Evolutionary conservation across 2,888 invertebrate species (phyloP), one percentile per base, ranked within the genome.

Genomic region (Gymnosoma rotundatum): DNA sequence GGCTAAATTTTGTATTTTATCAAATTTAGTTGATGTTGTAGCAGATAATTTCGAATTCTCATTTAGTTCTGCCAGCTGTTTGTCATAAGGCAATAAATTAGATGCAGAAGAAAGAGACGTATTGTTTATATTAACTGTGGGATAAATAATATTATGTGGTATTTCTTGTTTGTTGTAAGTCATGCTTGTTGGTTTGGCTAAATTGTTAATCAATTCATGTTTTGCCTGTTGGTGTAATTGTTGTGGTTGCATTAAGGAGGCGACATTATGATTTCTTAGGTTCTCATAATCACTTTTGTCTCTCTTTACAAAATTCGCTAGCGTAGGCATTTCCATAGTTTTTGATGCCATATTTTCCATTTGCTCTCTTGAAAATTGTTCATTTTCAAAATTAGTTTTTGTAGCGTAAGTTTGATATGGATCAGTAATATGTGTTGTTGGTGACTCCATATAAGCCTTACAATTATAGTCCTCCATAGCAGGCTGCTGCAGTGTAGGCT

Each of bases 21-120:
- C 90, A 89, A 89, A 88, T 86, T 88, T 87, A 88, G 88, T 87
- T 85, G 90, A 54, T 83, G 67, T 14, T 83, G 67, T 16, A 18
- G 72, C n/a, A 8, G 75, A 69, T 72, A 75, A 21, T 72, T 75
- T 66, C n/a, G 78, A 25, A 63, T 64, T 45, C 58, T 75, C 25
- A 16, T 70, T 56, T 6, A 64, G 16, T 16, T 78, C 83, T 66
- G 63, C 12, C 70, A 56, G 6, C 45, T 52, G 50, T 66, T 76
- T 74, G 61, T 74, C 21, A n/a, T 63, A 42, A 1, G 66, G 7
- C 14, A 64, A 63, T 16, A 83, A 81, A 54, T 25, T 36, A 64
- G 42, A 12, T 69, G 16, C 69, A 64, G 50, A 14, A 25, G 61
- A 18, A 56, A 6, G 1, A 12, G 45, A 1, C 6, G 25, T 58